A percentile compares a stretch with the other conserved stretches of the same genome.
These are phyloP conservation scores for Coleophora flavipennella DNA, from an alignment of 2,888 invertebrate species.

Conservation along the genomic window DNA sequence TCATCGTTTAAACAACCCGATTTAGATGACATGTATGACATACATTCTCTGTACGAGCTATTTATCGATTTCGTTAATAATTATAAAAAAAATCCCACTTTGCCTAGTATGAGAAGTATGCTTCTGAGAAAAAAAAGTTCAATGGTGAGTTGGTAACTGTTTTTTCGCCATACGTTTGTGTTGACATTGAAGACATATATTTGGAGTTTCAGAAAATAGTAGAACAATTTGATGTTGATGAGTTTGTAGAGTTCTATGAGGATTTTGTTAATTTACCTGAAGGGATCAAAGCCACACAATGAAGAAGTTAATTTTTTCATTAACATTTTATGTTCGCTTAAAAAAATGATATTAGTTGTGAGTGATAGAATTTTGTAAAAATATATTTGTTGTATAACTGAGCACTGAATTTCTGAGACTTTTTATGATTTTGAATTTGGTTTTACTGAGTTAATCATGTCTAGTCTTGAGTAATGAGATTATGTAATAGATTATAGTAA, in stretches of 20 bases:
- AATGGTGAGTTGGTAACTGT: too few relatives aligned
- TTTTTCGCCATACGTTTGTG: neutral
- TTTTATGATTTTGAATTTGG: too few relatives aligned
- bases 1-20: conserved; percentile 15
- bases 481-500: neutral
- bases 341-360: neutral
- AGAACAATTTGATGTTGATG: neutral
- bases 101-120: conserved; percentile 10
- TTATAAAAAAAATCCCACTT: conserved; percentile 13
- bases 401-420: too few relatives aligned
- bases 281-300: neutral
- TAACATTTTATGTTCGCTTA: neutral
- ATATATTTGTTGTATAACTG: too few relatives aligned
- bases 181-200: neutral
- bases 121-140: conserved; percentile 16
- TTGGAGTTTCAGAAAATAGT: neutral
- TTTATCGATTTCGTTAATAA: conserved; percentile 15
- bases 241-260: neutral
- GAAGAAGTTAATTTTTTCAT: neutral
- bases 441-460: too few relatives aligned
- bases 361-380: too few relatives aligned
- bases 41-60: conserved; percentile 16
- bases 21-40: conserved; percentile 18
- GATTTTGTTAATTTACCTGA: neutral
- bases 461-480: too few relatives aligned